These are phyloP conservation scores for Pitangus sulphuratus DNA, from an alignment of 2,797 vertebrate genomes.

Conservation along the genomic window DNA sequence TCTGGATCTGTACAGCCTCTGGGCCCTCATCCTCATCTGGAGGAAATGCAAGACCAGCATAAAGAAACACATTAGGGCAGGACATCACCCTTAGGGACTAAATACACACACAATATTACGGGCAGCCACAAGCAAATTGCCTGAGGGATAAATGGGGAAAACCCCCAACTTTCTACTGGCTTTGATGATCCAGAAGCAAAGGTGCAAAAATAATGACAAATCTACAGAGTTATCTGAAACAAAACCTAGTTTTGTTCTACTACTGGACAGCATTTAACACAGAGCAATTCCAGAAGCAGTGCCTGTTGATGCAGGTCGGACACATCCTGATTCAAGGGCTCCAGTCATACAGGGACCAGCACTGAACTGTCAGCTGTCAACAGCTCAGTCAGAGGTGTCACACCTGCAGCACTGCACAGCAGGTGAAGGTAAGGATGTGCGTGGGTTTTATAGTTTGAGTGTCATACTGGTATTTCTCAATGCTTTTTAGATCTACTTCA, in stretches of 20 bases:
- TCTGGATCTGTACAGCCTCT: conserved; percentile 80
- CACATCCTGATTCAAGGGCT: neutral
- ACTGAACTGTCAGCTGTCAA: neutral
- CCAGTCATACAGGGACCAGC: rapidly evolving
- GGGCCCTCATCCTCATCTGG: conserved; percentile 35
- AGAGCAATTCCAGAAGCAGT: neutral
- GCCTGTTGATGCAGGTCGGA: neutral
- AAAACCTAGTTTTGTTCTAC: neutral
- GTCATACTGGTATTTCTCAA: neutral
- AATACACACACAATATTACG: rapidly evolving
- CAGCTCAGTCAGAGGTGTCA: neutral
- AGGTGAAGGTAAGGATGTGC: neutral
- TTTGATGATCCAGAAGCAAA: neutral
- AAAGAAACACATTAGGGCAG: rapidly evolving
- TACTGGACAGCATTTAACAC: neutral
- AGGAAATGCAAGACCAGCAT: neutral
- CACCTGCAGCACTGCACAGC: neutral
- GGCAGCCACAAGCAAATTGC: neutral
- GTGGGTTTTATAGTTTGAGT: rapidly evolving
- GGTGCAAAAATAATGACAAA: neutral
- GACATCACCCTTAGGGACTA: rapidly evolving
- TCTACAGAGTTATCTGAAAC: neutral
- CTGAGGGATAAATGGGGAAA: neutral
- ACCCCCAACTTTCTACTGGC: neutral
- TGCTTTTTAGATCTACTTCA: neutral